These are phyloP conservation scores for Corythoichthys intestinalis DNA, from an alignment of 2,113 vertebrate genomes.

Conservation along the genomic window DNA sequence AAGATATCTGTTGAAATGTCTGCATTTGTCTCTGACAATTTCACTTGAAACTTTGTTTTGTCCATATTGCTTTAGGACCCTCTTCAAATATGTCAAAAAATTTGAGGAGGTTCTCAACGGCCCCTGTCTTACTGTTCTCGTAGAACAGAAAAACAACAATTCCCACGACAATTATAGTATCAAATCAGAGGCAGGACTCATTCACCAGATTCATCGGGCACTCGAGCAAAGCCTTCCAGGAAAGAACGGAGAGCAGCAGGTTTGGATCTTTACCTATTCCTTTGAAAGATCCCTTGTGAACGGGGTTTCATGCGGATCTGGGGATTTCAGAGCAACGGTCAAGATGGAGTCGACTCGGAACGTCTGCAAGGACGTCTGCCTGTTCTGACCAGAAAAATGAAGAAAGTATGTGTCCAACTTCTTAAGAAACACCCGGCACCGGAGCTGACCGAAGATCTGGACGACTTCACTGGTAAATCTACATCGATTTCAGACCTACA, in stretches of 20 bases:
- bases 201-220: conserved; percentile 73
- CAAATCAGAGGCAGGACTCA: conserved; percentile 67
- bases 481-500: neutral
- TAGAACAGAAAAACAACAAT: conserved; percentile 75
- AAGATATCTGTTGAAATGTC: conserved; percentile 1
- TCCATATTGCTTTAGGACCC: conserved; percentile 71
- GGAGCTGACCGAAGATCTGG: conserved; percentile 81
- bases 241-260: conserved; percentile 61
- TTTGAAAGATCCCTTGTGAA: neutral
- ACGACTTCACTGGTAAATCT: conserved; percentile 82
- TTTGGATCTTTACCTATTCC: conserved; percentile 25
- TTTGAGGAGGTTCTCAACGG: conserved; percentile 81
- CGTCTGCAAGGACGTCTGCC: conserved; percentile 82
- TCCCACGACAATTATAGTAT: conserved; percentile 69
- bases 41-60: neutral
- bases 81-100: conserved; percentile 96
- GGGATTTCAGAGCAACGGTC: neutral
- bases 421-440: conserved; percentile 76
- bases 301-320: neutral
- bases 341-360: conserved; percentile 32
- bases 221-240: conserved; percentile 72
- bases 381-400: conserved; percentile 82
- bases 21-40: neutral
- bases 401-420: conserved; percentile 80
- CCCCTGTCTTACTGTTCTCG: conserved; percentile 76